phyloP scores from a whole-genome alignment of 2,888 invertebrate species.

The Halictus quadricinctus region DNA sequence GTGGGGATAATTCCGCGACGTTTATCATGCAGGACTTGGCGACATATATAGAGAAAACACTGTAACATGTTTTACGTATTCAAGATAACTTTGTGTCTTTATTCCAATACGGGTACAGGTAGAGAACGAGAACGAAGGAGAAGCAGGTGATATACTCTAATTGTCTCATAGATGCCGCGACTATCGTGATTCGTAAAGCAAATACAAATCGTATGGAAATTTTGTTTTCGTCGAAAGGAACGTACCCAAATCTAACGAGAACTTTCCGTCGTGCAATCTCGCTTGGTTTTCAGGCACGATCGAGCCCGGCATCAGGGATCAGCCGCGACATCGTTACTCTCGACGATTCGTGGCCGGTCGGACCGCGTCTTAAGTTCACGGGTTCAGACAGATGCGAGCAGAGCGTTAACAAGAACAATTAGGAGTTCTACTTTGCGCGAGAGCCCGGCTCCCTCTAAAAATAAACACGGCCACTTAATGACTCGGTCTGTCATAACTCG shows the following conservation, averaged over 20 bases:
- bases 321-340: conserved; percentile 41
- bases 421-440: conserved; percentile 80
- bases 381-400: conserved; percentile 81
- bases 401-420: conserved; percentile 81
- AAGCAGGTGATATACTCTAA: no score
- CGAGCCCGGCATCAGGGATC: conserved; percentile 24
- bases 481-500: conserved; percentile 73
- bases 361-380: conserved; percentile 76
- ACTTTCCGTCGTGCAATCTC: neutral
- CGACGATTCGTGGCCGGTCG: conserved; percentile 42
- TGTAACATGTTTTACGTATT: no score
- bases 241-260: neutral
- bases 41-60: no score
- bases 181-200: no score
- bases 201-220: no score
- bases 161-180: no score
- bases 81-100: no score
- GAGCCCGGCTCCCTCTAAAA: conserved; percentile 79
- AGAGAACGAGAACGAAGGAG: no score
- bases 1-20: no score
- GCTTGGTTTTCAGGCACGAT: conserved; percentile 21
- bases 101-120: no score
- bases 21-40: no score
- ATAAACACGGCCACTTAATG: conserved; percentile 80
- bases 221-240: neutral